phyloP scores from a whole-genome alignment of 2,888 invertebrate genomes.

The Pedicia rivosa region DNA sequence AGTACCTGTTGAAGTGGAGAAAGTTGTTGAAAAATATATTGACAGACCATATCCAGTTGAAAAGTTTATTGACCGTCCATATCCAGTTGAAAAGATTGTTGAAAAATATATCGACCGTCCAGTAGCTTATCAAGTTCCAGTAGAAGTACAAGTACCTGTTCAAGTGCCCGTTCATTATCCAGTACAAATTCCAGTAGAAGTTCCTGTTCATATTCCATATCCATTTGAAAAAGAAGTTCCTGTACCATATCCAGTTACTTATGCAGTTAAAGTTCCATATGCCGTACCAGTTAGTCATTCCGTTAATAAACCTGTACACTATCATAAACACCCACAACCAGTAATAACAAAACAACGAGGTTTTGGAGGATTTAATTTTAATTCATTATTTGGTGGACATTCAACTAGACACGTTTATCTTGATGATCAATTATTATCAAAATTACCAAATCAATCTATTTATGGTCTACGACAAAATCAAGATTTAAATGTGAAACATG shows the following conservation, averaged over 20 bases:
- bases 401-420: neutral
- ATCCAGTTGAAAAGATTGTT: constrained; percentile 32
- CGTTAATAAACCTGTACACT: neutral
- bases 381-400: neutral
- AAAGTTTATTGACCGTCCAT: constrained; percentile 32
- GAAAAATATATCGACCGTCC: constrained; percentile 39
- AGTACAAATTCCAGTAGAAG: constrained; percentile 16
- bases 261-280: constrained; percentile 13
- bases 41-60: constrained; percentile 36
- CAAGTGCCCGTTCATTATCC: constrained; percentile 19
- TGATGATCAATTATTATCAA: neutral
- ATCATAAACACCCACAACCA: neutral
- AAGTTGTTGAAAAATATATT: constrained; percentile 35
- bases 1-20: constrained; percentile 23
- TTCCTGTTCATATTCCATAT: constrained; percentile 18
- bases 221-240: constrained; percentile 3
- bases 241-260: constrained; percentile 4
- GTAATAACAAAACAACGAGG: constrained; percentile 1
- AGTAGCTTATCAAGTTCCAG: constrained; percentile 24
- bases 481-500: neutral
- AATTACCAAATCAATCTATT: neutral
- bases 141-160: constrained; percentile 18
- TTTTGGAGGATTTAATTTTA: neutral
- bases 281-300: neutral
- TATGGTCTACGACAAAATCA: neutral